Percentiles rank a stretch among this genome's conserved stretches.
These are phyloP conservation scores for Hesperophylax magnus DNA, from an alignment of 1,140 invertebrate species.

Conservation along the genomic window DNA sequence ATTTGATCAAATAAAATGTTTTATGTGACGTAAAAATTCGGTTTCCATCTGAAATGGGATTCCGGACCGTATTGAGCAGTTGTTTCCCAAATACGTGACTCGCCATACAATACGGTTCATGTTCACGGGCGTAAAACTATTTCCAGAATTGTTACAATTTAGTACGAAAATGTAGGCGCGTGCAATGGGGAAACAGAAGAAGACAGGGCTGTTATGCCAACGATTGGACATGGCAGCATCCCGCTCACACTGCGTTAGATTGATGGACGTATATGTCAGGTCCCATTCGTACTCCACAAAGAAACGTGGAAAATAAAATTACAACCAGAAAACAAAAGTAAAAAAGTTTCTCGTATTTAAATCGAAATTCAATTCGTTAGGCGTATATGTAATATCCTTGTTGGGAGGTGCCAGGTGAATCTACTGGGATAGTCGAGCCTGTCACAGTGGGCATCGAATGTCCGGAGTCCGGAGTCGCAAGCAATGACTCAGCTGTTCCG, in stretches of 20 bases:
- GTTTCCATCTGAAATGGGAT: slow-evolving; percentile 7
- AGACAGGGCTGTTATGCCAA: slow-evolving; percentile 7
- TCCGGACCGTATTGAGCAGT: slow-evolving; percentile 5
- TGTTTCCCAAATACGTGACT: slow-evolving; percentile 15
- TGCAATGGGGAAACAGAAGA: slow-evolving; percentile 5
- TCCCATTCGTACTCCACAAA: neutral
- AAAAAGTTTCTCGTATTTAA: neutral
- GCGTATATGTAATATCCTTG: neutral
- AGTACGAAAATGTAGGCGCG: slow-evolving; percentile 24
- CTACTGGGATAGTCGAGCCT: neutral
- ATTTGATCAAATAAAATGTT: slow-evolving; percentile 6
- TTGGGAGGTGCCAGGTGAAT: neutral
- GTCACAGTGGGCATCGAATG: slow-evolving; percentile 22
- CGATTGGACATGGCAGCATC: neutral
- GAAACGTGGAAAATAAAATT: neutral
- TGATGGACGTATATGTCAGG: slow-evolving; percentile 33
- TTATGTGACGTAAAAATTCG: slow-evolving; percentile 15
- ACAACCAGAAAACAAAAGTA: neutral
- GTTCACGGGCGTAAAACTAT: slow-evolving; percentile 28
- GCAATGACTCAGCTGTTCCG: slow-evolving; percentile 20
- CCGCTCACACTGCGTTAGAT: slow-evolving; percentile 10
- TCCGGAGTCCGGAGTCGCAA: slow-evolving; percentile 2
- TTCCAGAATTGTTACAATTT: slow-evolving; percentile 32
- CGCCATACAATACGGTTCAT: slow-evolving; percentile 10
- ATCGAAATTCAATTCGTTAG: neutral